phyloP scores from a whole-genome alignment of 1,140 invertebrate species.

The Lanistes nyassanus region DNA sequence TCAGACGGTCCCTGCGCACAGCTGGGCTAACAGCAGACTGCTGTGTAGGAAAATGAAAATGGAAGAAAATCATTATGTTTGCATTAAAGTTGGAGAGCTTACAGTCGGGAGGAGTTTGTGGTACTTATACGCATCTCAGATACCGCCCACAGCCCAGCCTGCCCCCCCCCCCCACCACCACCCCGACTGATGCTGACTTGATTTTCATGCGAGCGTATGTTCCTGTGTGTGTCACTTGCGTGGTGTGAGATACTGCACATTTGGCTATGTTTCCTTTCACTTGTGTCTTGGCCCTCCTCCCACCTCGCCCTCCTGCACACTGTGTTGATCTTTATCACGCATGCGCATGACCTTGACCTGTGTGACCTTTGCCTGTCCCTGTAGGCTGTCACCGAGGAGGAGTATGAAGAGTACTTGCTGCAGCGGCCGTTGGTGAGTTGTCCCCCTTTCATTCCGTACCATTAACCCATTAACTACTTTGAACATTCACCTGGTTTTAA shows the following conservation, averaged over 20 bases:
- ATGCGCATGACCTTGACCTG: constrained; percentile 34
- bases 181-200: too few species aligned
- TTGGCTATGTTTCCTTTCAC: background rate
- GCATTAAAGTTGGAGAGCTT: too few species aligned
- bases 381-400: constrained; percentile 44
- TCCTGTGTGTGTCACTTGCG: background rate
- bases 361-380: constrained; percentile 31
- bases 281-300: background rate
- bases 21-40: too few species aligned
- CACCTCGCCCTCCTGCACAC: background rate
- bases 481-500: too few species aligned
- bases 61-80: too few species aligned
- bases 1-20: too few species aligned
- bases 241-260: background rate
- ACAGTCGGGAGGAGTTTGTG: too few species aligned
- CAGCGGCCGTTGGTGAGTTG: constrained; percentile 20
- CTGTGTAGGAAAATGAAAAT: too few species aligned
- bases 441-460: background rate
- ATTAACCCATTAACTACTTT: background rate
- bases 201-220: too few species aligned
- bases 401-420: constrained; percentile 34
- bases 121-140: too few species aligned
- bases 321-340: constrained; percentile 21
- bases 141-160: too few species aligned
- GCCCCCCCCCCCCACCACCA: too few species aligned